phyloP scores from a whole-genome alignment of 2,113 vertebrate genomes.

The Proteles cristata region DNA sequence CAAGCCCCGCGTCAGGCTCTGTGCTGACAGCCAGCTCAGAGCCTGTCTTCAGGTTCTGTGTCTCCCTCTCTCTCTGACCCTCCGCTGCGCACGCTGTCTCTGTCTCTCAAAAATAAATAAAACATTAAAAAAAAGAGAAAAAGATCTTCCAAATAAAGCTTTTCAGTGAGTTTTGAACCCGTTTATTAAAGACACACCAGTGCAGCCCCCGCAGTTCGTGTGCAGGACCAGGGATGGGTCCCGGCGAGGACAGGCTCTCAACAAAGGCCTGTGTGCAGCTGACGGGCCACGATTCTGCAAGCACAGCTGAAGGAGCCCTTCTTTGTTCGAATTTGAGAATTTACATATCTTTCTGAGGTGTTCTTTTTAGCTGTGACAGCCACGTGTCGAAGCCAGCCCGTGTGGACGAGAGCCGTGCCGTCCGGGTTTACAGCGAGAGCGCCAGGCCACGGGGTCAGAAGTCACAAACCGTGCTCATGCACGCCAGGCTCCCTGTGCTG shows the following conservation, averaged over 20 bases:
- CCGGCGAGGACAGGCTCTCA: background rate
- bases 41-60: too few relatives aligned
- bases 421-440: background rate
- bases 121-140: background rate
- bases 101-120: too few relatives aligned
- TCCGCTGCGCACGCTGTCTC: too few relatives aligned
- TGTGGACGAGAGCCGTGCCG: background rate
- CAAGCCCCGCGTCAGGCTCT: too few relatives aligned
- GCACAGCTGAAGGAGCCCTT: background rate
- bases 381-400: background rate
- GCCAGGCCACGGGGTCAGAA: background rate
- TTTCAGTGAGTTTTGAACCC: background rate
- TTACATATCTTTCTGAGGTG: background rate
- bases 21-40: too few relatives aligned
- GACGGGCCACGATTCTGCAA: background rate
- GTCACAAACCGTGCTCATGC: background rate
- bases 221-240: background rate
- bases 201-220: background rate
- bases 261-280: background rate
- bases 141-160: background rate
- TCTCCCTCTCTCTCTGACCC: too few relatives aligned
- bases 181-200: background rate
- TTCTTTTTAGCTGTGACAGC: conserved; percentile 32
- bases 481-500: background rate
- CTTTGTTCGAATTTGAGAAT: conserved; percentile 20